These are phyloP conservation scores for Ivindomyrus marchei DNA, from an alignment of 2,113 vertebrate genomes.

Conservation along the genomic window DNA sequence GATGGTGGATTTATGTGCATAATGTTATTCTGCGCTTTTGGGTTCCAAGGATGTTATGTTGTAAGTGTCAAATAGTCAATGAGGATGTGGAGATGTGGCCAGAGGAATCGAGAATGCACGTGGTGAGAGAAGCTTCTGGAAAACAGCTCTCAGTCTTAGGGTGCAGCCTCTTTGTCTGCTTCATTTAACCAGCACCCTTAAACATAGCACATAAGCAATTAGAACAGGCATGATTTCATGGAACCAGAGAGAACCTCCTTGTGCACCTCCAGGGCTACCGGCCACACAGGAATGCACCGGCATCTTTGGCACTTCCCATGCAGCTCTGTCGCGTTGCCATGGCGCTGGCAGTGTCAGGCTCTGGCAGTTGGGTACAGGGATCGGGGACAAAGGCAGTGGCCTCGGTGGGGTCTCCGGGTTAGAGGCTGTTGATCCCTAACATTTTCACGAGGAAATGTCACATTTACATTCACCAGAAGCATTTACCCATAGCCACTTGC, in stretches of 20 bases:
- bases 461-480: neutral
- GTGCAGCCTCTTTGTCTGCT: neutral
- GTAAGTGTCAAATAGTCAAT: neutral
- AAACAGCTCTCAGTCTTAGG: neutral
- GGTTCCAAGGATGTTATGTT: neutral
- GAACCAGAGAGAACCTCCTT: neutral
- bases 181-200: neutral
- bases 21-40: neutral
- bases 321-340: neutral
- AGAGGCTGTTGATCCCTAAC: neutral
- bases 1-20: neutral
- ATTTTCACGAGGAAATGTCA: neutral
- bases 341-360: neutral
- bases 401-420: neutral
- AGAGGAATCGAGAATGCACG: neutral
- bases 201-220: neutral
- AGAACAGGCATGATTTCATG: neutral
- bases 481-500: neutral
- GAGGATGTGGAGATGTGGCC: neutral
- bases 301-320: neutral
- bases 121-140: neutral
- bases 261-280: neutral
- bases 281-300: neutral
- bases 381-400: slow-evolving; percentile 1
- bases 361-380: neutral